Evolutionary conservation across 2,888 invertebrate species (phyloP).

Genomic region (Sarcophaga rosellei): DNA sequence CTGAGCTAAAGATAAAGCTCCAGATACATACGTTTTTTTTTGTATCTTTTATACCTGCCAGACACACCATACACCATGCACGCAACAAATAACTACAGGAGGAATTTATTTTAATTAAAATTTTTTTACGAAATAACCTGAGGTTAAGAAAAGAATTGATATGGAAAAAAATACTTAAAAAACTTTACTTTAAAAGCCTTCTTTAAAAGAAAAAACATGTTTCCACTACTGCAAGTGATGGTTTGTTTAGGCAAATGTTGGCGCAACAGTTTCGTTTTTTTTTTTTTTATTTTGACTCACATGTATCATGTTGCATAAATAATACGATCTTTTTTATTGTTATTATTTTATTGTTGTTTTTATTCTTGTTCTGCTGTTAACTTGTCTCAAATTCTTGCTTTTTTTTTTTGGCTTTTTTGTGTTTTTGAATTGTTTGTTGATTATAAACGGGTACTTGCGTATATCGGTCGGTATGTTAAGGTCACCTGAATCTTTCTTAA

Average conservation of each 20-base stretch:
- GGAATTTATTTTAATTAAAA: constrained; percentile 48
- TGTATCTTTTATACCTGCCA: background rate
- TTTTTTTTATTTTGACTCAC: constrained; percentile 43
- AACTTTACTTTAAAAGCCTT: background rate
- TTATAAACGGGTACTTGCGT: constrained; percentile 45
- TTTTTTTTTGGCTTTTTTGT: constrained; percentile 23
- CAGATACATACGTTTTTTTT: background rate
- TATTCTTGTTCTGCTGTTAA: constrained; percentile 5
- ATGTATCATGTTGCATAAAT: constrained; percentile 66
- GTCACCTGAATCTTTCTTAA: constrained; percentile 43
- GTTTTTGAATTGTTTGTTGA: background rate
- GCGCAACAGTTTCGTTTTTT: constrained; percentile 18
- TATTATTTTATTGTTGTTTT: constrained; percentile 2
- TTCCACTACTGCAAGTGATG: background rate
- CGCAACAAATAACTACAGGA: background rate
- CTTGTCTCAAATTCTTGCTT: constrained; percentile 52
- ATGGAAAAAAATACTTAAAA: background rate
- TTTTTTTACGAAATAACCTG: constrained; percentile 32
- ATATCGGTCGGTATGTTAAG: constrained; percentile 68
- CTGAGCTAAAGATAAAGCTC: background rate
- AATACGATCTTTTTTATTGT: constrained; percentile 20
- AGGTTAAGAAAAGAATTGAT: constrained; percentile 25
- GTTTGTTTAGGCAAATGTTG: constrained; percentile 18
- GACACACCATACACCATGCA: background rate
- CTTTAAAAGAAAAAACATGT: background rate